These are phyloP conservation scores for Allophyes oxyacanthae DNA, from an alignment of 2,888 invertebrate species.

Conservation along the genomic window DNA sequence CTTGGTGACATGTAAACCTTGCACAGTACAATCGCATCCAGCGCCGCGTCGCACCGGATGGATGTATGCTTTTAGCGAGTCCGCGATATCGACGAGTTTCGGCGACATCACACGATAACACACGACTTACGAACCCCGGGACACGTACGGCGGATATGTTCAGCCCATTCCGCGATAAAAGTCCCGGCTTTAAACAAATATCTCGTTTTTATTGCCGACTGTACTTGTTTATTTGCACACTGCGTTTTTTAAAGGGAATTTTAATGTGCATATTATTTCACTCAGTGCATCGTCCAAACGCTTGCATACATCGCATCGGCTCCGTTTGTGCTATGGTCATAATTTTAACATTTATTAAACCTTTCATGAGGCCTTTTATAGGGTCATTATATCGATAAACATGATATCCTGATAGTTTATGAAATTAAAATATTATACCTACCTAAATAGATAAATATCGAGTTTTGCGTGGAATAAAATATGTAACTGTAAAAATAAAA, in stretches of 20 bases:
- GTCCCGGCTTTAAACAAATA: conserved; percentile 42
- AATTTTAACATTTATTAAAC: conserved; percentile 40
- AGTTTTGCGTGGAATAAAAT: neutral
- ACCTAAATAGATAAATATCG: conserved; percentile 4
- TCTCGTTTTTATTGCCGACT: conserved; percentile 56
- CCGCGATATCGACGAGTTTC: conserved; percentile 54
- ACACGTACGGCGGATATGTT: conserved; percentile 37
- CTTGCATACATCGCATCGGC: conserved; percentile 20
- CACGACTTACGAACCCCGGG: conserved; percentile 24
- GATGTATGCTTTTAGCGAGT: conserved; percentile 72
- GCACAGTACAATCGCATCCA: conserved; percentile 58
- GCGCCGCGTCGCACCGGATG: conserved; percentile 60
- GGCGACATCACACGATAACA: conserved; percentile 54
- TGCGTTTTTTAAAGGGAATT: conserved; percentile 33
- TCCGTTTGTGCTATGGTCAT: conserved; percentile 23
- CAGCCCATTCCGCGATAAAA: conserved; percentile 50
- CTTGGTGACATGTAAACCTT: conserved; percentile 61
- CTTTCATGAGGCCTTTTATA: conserved; percentile 18
- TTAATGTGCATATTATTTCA: conserved; percentile 49
- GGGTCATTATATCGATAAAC: neutral
- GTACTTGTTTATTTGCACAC: conserved; percentile 50
- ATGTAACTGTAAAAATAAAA: neutral
- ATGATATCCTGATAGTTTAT: conserved; percentile 3
- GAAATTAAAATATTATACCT: conserved; percentile 17
- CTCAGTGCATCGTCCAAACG: conserved; percentile 24